Conservation (phyloP, 1,140 invertebrate species). For the Gonatopus flavifemur region DNA sequence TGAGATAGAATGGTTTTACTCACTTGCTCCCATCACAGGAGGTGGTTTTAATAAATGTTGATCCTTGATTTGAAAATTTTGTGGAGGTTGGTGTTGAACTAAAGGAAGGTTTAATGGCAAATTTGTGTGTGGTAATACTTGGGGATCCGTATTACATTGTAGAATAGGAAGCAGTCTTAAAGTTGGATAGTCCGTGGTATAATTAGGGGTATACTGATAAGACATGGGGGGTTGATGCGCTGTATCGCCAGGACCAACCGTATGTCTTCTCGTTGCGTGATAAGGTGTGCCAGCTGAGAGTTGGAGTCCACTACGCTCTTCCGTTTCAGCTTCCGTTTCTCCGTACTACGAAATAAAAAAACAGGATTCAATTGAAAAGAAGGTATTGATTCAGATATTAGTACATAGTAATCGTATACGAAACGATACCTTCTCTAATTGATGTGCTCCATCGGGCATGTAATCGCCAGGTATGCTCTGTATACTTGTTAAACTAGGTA, state of each 20-base stretch:
- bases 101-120: constrained; percentile 75
- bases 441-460: constrained; percentile 63
- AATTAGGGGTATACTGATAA: constrained; percentile 46
- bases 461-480: constrained; percentile 64
- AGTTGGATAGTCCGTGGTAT: constrained; percentile 44
- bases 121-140: constrained; percentile 65
- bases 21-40: constrained; percentile 82
- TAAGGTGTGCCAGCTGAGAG: constrained; percentile 50
- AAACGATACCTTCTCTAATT: constrained; percentile 66
- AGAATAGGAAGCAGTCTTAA: constrained; percentile 44
- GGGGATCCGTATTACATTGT: constrained; percentile 46
- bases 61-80: constrained; percentile 89
- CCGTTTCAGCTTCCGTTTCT: constrained; percentile 66
- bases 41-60: constrained; percentile 92
- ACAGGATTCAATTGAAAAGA: constrained; percentile 9
- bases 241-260: constrained; percentile 88
- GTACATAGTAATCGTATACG: background rate
- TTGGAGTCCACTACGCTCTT: constrained; percentile 50
- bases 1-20: constrained; percentile 38
- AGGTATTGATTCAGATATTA: background rate
- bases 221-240: constrained; percentile 66
- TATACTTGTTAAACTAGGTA: constrained; percentile 63
- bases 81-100: constrained; percentile 74
- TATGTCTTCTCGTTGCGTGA: constrained; percentile 75
- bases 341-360: constrained; percentile 62